Percentiles rank a stretch among this genome's conserved stretches.
phyloP scores from a whole-genome alignment of 2,797 vertebrate genomes.

The Pempheris klunzingeri region DNA sequence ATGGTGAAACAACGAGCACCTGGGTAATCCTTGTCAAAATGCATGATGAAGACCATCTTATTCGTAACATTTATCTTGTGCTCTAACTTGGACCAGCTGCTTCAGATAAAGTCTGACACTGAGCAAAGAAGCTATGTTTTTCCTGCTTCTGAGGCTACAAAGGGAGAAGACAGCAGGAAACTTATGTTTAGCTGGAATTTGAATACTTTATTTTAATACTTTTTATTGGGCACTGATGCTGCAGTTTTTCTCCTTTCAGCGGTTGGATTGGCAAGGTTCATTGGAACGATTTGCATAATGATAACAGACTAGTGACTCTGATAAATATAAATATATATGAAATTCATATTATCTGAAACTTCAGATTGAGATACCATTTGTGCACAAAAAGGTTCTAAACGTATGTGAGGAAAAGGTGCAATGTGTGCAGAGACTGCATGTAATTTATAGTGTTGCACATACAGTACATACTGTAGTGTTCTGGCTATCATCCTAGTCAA shows the following conservation, averaged over 20 bases:
- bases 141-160: constrained; percentile 10
- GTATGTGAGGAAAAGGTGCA: too few species aligned
- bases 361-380: too few species aligned
- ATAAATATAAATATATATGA: too few species aligned
- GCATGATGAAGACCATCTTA: constrained; percentile 14
- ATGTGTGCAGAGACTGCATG: too few species aligned
- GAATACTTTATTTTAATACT: constrained; percentile 26
- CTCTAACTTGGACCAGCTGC: constrained; percentile 38
- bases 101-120: constrained; percentile 19
- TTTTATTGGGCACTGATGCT: background rate
- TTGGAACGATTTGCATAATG: too few species aligned
- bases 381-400: too few species aligned
- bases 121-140: background rate
- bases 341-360: too few species aligned
- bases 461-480: background rate
- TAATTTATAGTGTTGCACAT: background rate
- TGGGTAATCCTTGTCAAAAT: constrained; percentile 8
- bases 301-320: too few species aligned
- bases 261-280: too few species aligned
- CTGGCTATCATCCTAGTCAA: background rate
- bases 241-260: too few species aligned
- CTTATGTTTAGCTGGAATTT: background rate
- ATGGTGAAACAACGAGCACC: constrained; percentile 42
- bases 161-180: constrained; percentile 7
- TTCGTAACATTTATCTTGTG: background rate